phyloP scores from a whole-genome alignment of 2,113 vertebrate genomes.

The Origma solitaria region DNA sequence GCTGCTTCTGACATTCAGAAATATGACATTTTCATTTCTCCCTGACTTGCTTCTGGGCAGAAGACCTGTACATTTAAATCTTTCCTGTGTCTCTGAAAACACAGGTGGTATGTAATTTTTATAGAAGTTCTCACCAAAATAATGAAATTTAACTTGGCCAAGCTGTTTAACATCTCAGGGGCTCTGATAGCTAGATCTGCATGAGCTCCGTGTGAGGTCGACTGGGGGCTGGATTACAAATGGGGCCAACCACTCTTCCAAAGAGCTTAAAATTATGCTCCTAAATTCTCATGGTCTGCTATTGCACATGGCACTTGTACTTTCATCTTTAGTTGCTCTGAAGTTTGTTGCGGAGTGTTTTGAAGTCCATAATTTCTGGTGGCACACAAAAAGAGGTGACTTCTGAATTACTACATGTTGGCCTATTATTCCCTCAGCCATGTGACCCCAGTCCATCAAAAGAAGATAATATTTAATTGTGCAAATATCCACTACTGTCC shows the following conservation, averaged over 20 bases:
- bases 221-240: background rate
- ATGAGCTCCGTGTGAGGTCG: background rate
- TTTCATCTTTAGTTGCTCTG: background rate
- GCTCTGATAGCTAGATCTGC: background rate
- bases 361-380: background rate
- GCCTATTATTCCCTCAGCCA: background rate
- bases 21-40: background rate
- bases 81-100: background rate
- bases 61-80: background rate
- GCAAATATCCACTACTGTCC: background rate
- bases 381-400: background rate
- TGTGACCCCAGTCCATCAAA: background rate
- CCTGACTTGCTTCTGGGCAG: background rate
- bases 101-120: background rate
- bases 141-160: background rate
- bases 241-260: fast-evolving
- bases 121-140: background rate
- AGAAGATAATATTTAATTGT: background rate
- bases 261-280: background rate
- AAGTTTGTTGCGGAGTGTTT: background rate
- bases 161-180: background rate
- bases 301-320: fast-evolving
- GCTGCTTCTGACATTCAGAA: background rate
- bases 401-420: background rate
- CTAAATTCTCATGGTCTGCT: background rate